These are phyloP conservation scores for Dermochelys coriacea DNA, from an alignment of 2,797 vertebrate genomes.

Conservation along the genomic window DNA sequence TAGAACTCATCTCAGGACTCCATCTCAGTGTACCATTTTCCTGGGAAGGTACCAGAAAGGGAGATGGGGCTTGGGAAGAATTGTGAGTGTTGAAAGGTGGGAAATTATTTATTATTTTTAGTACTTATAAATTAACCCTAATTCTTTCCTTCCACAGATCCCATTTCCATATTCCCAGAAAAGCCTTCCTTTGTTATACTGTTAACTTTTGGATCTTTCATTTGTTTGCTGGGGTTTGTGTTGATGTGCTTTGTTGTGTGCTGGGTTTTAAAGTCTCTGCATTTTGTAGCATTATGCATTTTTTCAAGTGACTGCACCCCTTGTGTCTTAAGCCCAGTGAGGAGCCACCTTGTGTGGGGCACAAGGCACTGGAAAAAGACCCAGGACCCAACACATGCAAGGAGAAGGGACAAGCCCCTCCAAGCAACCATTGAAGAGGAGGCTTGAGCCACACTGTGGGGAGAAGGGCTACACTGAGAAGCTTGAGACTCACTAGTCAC, in stretches of 20 bases:
- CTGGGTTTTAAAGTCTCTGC: neutral
- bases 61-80: neutral
- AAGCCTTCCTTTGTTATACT: neutral
- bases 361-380: neutral
- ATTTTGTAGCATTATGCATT: neutral
- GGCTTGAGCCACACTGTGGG: neutral
- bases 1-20: neutral
- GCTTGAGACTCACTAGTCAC: neutral
- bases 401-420: neutral
- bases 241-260: neutral
- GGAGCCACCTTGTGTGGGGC: neutral
- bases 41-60: neutral
- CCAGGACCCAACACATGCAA: neutral
- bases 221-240: neutral
- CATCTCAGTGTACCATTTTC: neutral
- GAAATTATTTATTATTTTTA: neutral
- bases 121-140: neutral
- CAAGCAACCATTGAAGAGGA: neutral
- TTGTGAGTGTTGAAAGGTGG: neutral
- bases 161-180: neutral
- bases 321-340: neutral
- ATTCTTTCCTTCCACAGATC: neutral
- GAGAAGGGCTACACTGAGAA: neutral
- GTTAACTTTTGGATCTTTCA: neutral
- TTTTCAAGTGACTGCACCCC: neutral